A percentile compares a stretch with the other conserved stretches of the same genome.
Conservation (phyloP, 2,113 vertebrate genomes). For the Campylomormyrus numenius region DNA sequence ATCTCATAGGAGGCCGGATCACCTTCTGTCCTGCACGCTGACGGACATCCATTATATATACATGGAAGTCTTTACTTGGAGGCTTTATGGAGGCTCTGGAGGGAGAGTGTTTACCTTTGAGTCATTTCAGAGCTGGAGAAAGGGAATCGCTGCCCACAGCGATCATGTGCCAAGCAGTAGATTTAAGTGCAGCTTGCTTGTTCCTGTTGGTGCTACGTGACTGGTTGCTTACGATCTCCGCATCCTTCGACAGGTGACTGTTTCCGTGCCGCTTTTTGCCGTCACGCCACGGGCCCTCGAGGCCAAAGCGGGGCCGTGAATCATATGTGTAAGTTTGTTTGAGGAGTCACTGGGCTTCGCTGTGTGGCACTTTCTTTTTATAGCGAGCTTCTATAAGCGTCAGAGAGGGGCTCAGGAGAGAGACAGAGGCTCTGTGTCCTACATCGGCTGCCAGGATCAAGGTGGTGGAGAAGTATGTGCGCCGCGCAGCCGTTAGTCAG, state of each 20-base stretch:
- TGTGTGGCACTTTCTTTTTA: conserved; percentile 21
- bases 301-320: not conserved
- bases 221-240: not conserved
- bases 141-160: not conserved
- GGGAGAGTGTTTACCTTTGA: not conserved
- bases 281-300: not conserved
- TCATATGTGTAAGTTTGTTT: not conserved
- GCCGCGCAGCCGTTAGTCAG: not conserved
- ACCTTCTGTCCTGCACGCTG: not conserved
- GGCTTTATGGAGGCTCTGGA: not conserved
- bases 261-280: not conserved
- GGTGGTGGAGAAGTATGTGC: not conserved
- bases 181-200: not conserved
- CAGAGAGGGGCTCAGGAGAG: conserved; percentile 13
- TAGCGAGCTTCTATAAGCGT: conserved; percentile 14
- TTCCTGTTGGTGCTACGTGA: not conserved
- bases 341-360: not conserved
- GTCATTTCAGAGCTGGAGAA: not conserved
- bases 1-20: not conserved
- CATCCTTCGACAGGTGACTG: not conserved
- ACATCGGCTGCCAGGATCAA: conserved; percentile 16
- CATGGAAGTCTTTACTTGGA: not conserved
- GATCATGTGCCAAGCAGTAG: not conserved
- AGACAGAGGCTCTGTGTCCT: conserved; percentile 16
- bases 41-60: not conserved